These are phyloP conservation scores for Megaceryle alcyon DNA, from an alignment of 2,797 vertebrate species.

Conservation along the genomic window DNA sequence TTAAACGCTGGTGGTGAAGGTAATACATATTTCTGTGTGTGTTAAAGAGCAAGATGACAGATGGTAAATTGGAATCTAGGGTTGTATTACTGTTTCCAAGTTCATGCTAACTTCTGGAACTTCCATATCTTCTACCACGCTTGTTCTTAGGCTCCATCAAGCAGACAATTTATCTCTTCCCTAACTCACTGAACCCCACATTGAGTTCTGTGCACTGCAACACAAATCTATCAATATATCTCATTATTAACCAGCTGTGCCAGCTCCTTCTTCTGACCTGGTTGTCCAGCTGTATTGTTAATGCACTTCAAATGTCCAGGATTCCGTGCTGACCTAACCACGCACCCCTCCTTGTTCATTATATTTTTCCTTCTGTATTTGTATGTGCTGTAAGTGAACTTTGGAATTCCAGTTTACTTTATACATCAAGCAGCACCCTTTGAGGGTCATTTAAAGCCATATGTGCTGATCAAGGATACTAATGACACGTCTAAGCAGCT, in stretches of 20 bases:
- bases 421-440: neutral
- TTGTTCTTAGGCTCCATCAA: neutral
- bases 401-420: neutral
- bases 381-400: neutral
- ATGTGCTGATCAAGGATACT: neutral
- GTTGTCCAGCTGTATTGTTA: neutral
- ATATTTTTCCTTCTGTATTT: neutral
- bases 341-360: neutral
- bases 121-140: neutral
- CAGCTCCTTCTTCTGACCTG: neutral
- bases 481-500: neutral
- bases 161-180: neutral
- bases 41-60: neutral
- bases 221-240: neutral
- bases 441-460: neutral
- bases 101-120: neutral
- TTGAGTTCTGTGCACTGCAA: neutral
- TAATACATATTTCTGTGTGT: neutral
- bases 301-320: neutral
- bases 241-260: neutral
- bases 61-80: neutral
- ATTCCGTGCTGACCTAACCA: neutral
- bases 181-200: neutral
- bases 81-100: neutral
- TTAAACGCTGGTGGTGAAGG: neutral